These are phyloP conservation scores for Drosophila pseudoananassae DNA, from an alignment of 1,140 invertebrate species.

Conservation along the genomic window DNA sequence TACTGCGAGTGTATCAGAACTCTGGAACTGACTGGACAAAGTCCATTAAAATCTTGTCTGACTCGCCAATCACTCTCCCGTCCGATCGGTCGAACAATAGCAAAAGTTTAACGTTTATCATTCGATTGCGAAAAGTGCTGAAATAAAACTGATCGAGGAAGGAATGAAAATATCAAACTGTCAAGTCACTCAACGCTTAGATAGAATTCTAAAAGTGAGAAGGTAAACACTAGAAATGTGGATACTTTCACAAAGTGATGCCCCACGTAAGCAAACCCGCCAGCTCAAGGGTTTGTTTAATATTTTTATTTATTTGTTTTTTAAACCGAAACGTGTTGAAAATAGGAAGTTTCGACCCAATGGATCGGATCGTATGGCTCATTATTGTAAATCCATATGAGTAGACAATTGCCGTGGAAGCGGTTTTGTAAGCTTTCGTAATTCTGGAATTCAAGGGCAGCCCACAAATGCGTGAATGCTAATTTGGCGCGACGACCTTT, in stretches of 20 bases:
- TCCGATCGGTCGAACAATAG: conserved; percentile 10
- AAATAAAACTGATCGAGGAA: conserved; percentile 6
- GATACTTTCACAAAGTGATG: conserved; percentile 1
- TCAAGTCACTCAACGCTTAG: not conserved
- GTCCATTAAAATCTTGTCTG: conserved; percentile 25
- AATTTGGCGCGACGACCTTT: conserved; percentile 40
- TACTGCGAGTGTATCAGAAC: conserved; percentile 8
- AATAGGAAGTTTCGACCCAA: conserved; percentile 5
- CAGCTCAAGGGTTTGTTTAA: not conserved
- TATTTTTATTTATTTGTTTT: too few species aligned
- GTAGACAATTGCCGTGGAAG: not conserved
- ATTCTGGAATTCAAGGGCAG: conserved; percentile 40
- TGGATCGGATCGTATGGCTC: conserved; percentile 13
- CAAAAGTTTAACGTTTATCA: conserved; percentile 8
- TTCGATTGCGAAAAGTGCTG: conserved; percentile 34
- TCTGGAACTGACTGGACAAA: conserved; percentile 16
- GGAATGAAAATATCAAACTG: conserved; percentile 7
- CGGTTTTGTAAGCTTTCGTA: conserved; percentile 34
- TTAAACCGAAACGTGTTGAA: not conserved
- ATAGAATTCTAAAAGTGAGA: conserved; percentile 3
- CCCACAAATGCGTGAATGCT: conserved; percentile 35
- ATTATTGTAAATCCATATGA: conserved; percentile 5
- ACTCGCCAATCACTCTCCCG: conserved; percentile 26
- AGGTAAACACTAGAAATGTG: conserved; percentile 14
- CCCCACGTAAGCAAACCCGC: conserved; percentile 12